Conservation (phyloP, 2,113 vertebrate genomes). For the Apteryx mantelli region DNA sequence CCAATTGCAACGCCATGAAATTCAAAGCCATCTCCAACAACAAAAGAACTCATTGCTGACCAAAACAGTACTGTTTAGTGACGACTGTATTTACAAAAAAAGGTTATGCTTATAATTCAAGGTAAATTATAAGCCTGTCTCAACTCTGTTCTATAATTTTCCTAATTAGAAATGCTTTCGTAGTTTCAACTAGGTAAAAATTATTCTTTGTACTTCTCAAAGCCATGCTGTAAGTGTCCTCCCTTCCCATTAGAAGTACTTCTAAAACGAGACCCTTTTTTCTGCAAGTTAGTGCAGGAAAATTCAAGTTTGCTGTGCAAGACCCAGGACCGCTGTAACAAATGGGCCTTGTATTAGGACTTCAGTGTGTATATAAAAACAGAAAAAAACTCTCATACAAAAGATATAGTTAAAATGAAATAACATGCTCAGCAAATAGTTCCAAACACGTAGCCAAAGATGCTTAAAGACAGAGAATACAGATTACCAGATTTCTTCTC, state of each 20-base stretch:
- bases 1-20: slow-evolving; percentile 17
- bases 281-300: background rate
- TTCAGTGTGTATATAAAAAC: background rate
- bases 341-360: background rate
- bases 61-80: background rate
- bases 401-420: background rate
- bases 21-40: slow-evolving; percentile 38
- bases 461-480: background rate
- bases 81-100: background rate
- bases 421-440: background rate
- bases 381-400: background rate
- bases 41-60: background rate
- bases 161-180: background rate
- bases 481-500: background rate
- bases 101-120: background rate
- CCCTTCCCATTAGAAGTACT: background rate
- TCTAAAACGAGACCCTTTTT: background rate
- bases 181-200: background rate
- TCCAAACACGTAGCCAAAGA: background rate
- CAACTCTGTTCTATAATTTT: background rate
- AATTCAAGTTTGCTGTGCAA: background rate
- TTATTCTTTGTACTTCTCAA: background rate
- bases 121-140: background rate
- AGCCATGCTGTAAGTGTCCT: background rate
- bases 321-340: background rate